A percentile compares a stretch with the other conserved stretches of the same genome.
Evolutionary conservation across 1,140 invertebrate genomes (phyloP).

Genomic region (Aleiodes sp.): DNA sequence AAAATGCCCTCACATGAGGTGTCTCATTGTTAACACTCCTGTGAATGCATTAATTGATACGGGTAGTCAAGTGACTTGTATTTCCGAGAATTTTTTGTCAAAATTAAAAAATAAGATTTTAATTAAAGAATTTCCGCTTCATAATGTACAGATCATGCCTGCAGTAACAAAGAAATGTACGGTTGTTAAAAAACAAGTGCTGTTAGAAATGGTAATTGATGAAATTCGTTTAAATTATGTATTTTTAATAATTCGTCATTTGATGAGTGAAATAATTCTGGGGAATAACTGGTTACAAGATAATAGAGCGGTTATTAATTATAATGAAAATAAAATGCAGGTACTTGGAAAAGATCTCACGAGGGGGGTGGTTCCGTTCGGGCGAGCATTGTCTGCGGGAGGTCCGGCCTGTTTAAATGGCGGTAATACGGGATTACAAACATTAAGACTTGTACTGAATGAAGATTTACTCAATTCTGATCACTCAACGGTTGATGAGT

Average conservation of each 20-base stretch:
- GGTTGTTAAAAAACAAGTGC: conserved; percentile 26
- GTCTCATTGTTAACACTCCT: neutral
- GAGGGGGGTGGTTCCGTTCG: conserved; percentile 14
- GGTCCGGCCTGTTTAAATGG: neutral
- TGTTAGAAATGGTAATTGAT: conserved; percentile 14
- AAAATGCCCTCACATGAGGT: conserved; percentile 1
- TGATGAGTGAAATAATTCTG: conserved; percentile 22
- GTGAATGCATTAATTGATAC: conserved; percentile 28
- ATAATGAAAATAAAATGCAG: neutral
- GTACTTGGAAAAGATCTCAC: neutral
- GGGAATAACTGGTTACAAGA: conserved; percentile 28
- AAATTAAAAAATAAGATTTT: neutral
- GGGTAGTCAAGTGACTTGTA: conserved; percentile 30
- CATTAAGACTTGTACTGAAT: neutral
- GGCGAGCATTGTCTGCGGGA: neutral
- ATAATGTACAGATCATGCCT: conserved; percentile 14
- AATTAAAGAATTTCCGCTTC: conserved; percentile 19
- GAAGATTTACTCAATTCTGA: neutral
- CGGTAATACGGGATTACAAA: neutral
- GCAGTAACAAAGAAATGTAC: conserved; percentile 20
- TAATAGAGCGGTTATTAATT: conserved; percentile 18
- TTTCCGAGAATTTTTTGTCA: conserved; percentile 22
- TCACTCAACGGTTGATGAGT: neutral
- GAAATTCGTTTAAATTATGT: neutral
- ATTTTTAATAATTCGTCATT: conserved; percentile 24